phyloP scores from a whole-genome alignment of 2,797 vertebrate species.

The Silurus lanzhouensis region DNA sequence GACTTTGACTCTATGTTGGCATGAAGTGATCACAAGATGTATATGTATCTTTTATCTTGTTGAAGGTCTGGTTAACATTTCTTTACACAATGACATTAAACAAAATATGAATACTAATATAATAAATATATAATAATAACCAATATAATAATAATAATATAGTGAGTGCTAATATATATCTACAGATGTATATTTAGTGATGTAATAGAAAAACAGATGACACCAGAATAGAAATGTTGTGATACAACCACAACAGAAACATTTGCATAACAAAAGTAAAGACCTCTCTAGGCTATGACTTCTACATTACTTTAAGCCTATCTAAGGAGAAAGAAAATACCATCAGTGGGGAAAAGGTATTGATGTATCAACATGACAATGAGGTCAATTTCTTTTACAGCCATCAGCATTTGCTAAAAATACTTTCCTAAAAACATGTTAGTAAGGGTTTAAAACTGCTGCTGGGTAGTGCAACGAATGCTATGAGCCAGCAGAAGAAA shows the following conservation, averaged over 20 bases:
- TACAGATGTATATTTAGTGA: not conserved
- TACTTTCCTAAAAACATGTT: conserved; percentile 25
- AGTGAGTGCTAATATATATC: not conserved
- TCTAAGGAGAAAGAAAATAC: not conserved
- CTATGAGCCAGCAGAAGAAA: conserved; percentile 21
- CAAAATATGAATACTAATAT: not conserved
- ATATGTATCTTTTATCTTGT: not conserved
- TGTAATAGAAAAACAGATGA: not conserved
- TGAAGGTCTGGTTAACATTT: not conserved
- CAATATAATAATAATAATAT: too few species aligned
- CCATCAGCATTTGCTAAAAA: conserved; percentile 2
- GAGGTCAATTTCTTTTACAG: conserved; percentile 10
- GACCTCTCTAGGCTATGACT: not conserved
- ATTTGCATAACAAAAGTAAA: not conserved
- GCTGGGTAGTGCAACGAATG: conserved; percentile 9
- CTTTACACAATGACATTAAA: not conserved
- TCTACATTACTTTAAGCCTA: not conserved
- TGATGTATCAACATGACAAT: conserved; percentile 26
- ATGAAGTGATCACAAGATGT: not conserved
- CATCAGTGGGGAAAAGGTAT: not conserved
- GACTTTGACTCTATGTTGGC: not conserved
- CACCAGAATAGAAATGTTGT: not conserved
- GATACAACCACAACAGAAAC: too few species aligned
- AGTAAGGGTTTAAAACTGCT: conserved; percentile 11
- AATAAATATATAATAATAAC: too few species aligned